Conservation (phyloP, 2,797 vertebrate genomes). For the Schizopygopsis malacanthus region DNA sequence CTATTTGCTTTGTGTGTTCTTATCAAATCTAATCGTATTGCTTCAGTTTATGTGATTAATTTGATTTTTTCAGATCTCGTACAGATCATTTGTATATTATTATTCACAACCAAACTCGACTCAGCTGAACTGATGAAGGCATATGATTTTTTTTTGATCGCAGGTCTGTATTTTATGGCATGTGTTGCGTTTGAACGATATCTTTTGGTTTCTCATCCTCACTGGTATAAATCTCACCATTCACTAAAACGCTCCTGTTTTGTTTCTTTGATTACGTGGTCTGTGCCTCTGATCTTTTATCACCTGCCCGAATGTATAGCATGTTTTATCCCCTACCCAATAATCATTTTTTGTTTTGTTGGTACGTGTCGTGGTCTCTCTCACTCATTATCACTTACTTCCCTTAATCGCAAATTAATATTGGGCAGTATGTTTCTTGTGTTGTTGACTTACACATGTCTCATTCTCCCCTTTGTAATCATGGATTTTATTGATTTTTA, state of each 20-base stretch:
- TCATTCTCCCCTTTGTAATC: conserved; percentile 4
- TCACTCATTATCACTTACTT: background rate
- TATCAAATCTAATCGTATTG: background rate
- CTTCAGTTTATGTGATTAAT: conserved; percentile 25
- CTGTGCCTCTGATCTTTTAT: conserved; percentile 3
- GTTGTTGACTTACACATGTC: conserved; percentile 24
- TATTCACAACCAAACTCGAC: background rate
- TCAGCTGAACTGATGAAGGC: background rate
- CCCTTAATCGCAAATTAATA: background rate
- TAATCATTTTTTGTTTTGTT: conserved; percentile 7
- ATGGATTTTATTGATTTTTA: background rate
- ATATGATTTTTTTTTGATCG: background rate
- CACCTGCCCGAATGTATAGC: background rate
- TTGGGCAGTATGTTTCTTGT: conserved; percentile 17
- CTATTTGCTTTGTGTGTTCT: conserved; percentile 23
- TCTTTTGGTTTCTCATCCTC: conserved; percentile 27
- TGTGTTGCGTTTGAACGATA: conserved; percentile 10
- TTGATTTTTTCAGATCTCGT: conserved; percentile 16
- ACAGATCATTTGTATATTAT: conserved; percentile 17
- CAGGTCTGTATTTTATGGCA: conserved; percentile 17
- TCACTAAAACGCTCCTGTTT: conserved; percentile 11
- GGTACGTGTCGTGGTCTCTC: conserved; percentile 19
- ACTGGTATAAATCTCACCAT: conserved; percentile 19
- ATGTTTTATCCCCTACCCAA: conserved; percentile 14
- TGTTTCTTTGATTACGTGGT: background rate